Conservation (phyloP, 2,888 invertebrate genomes). For the Falcaria lacertinaria region DNA sequence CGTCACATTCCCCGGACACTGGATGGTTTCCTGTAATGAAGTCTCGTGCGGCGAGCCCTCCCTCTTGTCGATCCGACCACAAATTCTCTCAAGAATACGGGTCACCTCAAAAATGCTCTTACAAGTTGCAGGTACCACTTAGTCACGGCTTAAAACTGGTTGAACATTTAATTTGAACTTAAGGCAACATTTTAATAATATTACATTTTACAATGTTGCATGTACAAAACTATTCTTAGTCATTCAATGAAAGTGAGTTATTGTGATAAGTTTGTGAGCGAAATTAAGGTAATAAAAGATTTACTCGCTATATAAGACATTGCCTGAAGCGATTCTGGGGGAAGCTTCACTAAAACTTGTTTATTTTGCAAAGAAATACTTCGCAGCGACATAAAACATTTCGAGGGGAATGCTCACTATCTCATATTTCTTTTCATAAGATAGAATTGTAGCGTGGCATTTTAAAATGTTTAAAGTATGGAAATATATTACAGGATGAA, state of each 20-base stretch:
- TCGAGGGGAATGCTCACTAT: slow-evolving; percentile 15
- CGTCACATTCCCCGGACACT: slow-evolving; percentile 45
- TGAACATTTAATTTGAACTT: neutral
- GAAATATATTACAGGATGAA: slow-evolving; percentile 43
- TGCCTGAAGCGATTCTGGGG: neutral
- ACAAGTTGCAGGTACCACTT: neutral
- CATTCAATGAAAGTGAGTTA: no score
- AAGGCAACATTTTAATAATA: no score
- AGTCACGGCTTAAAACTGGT: neutral
- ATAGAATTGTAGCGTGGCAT: slow-evolving; percentile 7
- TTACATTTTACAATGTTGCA: no score
- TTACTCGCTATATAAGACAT: neutral
- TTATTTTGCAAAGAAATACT: slow-evolving; percentile 1
- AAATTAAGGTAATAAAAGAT: neutral
- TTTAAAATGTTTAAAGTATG: slow-evolving; percentile 5
- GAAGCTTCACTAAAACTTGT: neutral
- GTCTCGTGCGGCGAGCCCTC: slow-evolving; percentile 54
- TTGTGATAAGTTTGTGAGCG: neutral
- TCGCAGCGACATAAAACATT: slow-evolving; percentile 8
- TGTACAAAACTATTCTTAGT: no score
- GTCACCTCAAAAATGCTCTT: slow-evolving; percentile 4
- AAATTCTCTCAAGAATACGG: slow-evolving; percentile 30
- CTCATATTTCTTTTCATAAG: slow-evolving; percentile 16
- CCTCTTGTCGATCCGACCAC: slow-evolving; percentile 29
- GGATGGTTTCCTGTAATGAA: slow-evolving; percentile 51